Evolutionary conservation across 2,113 vertebrate species (phyloP), one percentile per base, ranked within the genome.

Genomic region (Microcebus tavaratra): DNA sequence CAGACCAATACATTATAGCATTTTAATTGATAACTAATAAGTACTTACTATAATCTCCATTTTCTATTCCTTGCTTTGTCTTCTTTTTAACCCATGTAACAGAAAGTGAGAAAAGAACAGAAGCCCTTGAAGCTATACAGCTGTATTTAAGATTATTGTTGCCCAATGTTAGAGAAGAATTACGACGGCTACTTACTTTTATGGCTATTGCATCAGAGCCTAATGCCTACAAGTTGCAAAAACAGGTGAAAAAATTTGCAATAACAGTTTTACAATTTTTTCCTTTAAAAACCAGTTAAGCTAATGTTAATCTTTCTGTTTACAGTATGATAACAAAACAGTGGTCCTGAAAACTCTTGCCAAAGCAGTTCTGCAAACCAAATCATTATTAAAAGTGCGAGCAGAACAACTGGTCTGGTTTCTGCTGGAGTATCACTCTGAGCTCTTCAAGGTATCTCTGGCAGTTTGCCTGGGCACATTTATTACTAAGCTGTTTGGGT

Each of bases 371-470:
- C 73, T 99, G 59, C 99, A 98, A 94, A 99, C 92, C 96, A 98
- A 98, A 90, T 98, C 97, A 14, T 80, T 99, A 80, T 98, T 98
- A 91, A 99, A 98, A 95, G 57, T 90, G 1, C 98, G 98, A 70
- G 97, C 98, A 88, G 99, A 99, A 79, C 97, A 98, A 27, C 97
- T 99, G 86, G 88, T 99, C 42, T 88, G 98, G 18, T 99, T 99
- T 98, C 98, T 99, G 50, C 98, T 99, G 98, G 99, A 99, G 80
- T 98, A 98, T 95, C 98, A 98, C 76, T 96, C 95, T 0, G 97
- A 99, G 21, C 98, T 99, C 85, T 99, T 99, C 91, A 99, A 99
- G 99, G 99, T 99, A 98, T 17, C 65, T 67, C 68, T 90, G 86
- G 81, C 80, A 55, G 92, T 85, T 95, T 94, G 17, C 75, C 80